These are phyloP conservation scores for Pristionchus mayeri DNA, from an alignment of 2,888 invertebrate genomes.

Conservation along the genomic window DNA sequence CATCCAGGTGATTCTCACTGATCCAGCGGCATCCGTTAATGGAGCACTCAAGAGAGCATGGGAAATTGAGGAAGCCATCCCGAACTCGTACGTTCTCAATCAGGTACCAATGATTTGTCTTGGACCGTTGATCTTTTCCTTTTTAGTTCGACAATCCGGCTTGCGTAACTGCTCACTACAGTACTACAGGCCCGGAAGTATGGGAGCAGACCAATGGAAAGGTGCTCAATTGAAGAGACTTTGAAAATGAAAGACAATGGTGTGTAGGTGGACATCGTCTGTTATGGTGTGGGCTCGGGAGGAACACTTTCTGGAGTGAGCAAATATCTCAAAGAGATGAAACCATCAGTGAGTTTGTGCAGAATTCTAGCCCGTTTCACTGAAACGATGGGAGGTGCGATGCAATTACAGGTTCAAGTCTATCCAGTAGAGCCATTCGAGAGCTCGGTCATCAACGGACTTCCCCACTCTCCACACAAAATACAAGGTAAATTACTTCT, in stretches of 20 bases:
- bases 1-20: too few species aligned
- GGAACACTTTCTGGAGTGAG: slow-evolving; percentile 70
- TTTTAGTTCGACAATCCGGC: slow-evolving; percentile 67
- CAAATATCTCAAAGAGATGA: slow-evolving; percentile 69
- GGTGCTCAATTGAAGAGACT: too few species aligned
- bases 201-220: slow-evolving; percentile 75
- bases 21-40: neutral
- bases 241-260: too few species aligned
- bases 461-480: slow-evolving; percentile 67
- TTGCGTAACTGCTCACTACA: slow-evolving; percentile 74
- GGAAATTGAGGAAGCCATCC: slow-evolving; percentile 55
- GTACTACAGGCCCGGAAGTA: slow-evolving; percentile 75
- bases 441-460: slow-evolving; percentile 67
- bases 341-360: slow-evolving; percentile 62
- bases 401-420: slow-evolving; percentile 52
- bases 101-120: too few species aligned
- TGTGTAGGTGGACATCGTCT: slow-evolving; percentile 69
- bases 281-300: slow-evolving; percentile 73
- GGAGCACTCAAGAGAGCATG: neutral
- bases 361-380: too few species aligned
- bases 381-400: too few species aligned
- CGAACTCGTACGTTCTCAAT: slow-evolving; percentile 63
- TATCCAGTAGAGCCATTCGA: slow-evolving; percentile 71
- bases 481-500: slow-evolving; percentile 67
- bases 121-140: too few species aligned